Percentiles rank a stretch among this genome's conserved stretches.
phyloP scores from a whole-genome alignment of 1,140 invertebrate genomes.

The Rhyacophila brunnea region DNA sequence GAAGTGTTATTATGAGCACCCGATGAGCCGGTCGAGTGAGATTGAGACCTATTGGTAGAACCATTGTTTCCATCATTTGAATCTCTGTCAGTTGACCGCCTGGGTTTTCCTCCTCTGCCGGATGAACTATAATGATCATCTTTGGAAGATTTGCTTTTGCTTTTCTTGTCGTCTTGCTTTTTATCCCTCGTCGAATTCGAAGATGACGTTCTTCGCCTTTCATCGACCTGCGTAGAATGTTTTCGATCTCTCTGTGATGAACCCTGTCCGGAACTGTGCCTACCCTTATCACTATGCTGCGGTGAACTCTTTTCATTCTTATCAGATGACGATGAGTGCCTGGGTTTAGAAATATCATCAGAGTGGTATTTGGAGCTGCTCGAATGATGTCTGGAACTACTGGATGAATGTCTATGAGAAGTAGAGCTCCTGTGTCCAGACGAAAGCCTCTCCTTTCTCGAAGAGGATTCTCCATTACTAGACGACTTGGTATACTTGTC shows the following conservation, averaged over 20 bases:
- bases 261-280: conserved; percentile 14
- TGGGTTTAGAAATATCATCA: conserved; percentile 18
- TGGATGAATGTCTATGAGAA: background rate
- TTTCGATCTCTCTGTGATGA: conserved; percentile 17
- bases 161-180: conserved; percentile 49
- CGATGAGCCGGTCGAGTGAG: conserved; percentile 36
- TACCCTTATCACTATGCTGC: conserved; percentile 19
- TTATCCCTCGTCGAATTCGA: conserved; percentile 36
- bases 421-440: conserved; percentile 41
- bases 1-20: conserved; percentile 37
- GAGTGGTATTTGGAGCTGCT: conserved; percentile 18
- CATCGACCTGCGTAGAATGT: conserved; percentile 9
- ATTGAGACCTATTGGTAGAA: conserved; percentile 44
- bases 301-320: conserved; percentile 8
- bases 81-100: conserved; percentile 58
- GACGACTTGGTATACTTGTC: conserved; percentile 37
- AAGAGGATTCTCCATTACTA: conserved; percentile 29
- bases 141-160: conserved; percentile 45
- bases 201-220: conserved; percentile 4
- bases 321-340: conserved; percentile 31
- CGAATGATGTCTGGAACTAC: conserved; percentile 26
- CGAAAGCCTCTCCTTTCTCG: conserved; percentile 42
- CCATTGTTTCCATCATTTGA: conserved; percentile 57
- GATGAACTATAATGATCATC: conserved; percentile 60
- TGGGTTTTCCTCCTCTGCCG: conserved; percentile 47